These are phyloP conservation scores for Agelaius phoeniceus DNA, from an alignment of 2,113 vertebrate genomes.

Conservation along the genomic window DNA sequence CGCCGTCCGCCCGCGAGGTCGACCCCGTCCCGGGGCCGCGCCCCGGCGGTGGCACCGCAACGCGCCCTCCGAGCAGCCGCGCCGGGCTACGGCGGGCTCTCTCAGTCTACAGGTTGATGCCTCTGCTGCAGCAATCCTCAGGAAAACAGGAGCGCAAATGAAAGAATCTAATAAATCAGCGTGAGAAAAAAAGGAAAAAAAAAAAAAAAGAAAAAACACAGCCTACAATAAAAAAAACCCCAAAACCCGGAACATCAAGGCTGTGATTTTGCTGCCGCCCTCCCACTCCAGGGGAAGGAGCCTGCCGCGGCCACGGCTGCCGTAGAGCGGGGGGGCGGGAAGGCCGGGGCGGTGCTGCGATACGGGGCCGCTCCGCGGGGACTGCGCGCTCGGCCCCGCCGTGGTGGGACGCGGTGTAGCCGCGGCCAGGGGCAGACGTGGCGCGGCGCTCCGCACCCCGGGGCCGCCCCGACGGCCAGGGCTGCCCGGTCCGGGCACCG, in stretches of 20 bases:
- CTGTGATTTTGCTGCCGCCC: background rate
- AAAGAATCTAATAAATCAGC: background rate
- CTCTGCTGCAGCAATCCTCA: background rate
- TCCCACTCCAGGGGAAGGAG: background rate
- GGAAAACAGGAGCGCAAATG: background rate
- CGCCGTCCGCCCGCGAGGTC: background rate
- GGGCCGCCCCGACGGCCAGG: background rate
- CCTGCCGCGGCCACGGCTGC: background rate
- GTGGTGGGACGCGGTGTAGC: background rate
- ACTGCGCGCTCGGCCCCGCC: background rate
- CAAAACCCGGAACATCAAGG: too few species aligned
- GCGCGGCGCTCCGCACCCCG: background rate
- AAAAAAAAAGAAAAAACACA: too few species aligned
- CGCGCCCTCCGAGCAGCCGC: background rate
- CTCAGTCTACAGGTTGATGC: slow-evolving; percentile 9
- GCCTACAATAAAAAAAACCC: too few species aligned
- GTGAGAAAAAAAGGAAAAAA: background rate
- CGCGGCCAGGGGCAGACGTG: background rate
- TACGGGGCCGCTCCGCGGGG: background rate
- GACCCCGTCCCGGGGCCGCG: background rate
- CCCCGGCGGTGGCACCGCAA: background rate
- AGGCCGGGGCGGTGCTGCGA: background rate
- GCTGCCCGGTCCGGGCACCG: background rate
- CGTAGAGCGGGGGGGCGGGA: background rate
- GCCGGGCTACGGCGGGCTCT: background rate